These are phyloP conservation scores for Acheta domesticus DNA, from an alignment of 2,888 invertebrate species.

Conservation along the genomic window DNA sequence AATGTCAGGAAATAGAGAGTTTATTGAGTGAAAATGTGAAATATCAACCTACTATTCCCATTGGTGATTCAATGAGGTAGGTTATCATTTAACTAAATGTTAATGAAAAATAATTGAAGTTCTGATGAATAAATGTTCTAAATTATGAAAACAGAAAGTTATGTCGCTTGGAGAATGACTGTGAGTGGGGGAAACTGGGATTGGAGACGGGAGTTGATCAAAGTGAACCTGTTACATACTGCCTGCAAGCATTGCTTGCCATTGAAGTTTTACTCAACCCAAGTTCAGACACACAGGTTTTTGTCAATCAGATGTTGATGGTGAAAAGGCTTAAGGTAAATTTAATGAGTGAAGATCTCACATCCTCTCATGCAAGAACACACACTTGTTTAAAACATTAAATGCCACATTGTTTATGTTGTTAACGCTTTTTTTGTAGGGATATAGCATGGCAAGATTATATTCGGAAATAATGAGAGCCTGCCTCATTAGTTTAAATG, in stretches of 20 bases:
- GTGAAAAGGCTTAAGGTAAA: constrained; percentile 74
- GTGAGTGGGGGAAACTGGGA: constrained; percentile 49
- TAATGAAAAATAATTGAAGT: too few relatives aligned
- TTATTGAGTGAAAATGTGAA: constrained; percentile 29
- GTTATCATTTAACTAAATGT: neutral
- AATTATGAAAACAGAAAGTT: constrained; percentile 50
- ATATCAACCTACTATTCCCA: constrained; percentile 28
- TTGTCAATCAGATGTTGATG: constrained; percentile 79
- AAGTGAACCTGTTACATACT: constrained; percentile 66
- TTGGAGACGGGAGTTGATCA: constrained; percentile 46
- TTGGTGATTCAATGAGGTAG: constrained; percentile 30
- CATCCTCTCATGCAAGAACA: too few relatives aligned
- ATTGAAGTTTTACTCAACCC: constrained; percentile 83
- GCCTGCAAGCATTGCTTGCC: constrained; percentile 76
- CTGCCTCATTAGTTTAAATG: constrained; percentile 84
- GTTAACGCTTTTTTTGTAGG: constrained; percentile 45
- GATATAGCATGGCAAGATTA: constrained; percentile 72
- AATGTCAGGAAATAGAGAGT: constrained; percentile 64
- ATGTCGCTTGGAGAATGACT: constrained; percentile 61
- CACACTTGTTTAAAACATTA: neutral
- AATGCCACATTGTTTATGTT: neutral
- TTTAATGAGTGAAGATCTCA: neutral
- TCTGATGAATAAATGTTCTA: too few relatives aligned
- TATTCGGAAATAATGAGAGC: constrained; percentile 88
- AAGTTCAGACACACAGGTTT: constrained; percentile 73